phyloP scores from a whole-genome alignment of 2,888 invertebrate genomes.

The Cynaeus angustus region DNA sequence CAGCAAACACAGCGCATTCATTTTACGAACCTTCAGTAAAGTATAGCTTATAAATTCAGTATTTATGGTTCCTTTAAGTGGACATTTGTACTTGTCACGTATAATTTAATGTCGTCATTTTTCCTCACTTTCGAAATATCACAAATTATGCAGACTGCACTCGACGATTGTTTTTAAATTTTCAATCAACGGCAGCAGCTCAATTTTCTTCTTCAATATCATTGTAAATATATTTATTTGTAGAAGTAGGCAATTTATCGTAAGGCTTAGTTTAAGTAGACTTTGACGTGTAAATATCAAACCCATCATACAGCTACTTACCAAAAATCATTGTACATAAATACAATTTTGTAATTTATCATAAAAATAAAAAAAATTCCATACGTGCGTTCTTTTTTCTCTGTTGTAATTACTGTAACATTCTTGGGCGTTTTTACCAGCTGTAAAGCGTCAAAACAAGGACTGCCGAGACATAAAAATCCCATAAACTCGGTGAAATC shows the following conservation, averaged over 20 bases:
- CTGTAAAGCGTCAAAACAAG: constrained; percentile 33
- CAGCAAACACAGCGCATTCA: constrained; percentile 69
- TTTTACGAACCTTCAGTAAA: constrained; percentile 67
- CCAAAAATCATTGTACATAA: constrained; percentile 41
- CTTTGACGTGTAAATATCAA: constrained; percentile 30
- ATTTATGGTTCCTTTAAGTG: constrained; percentile 40
- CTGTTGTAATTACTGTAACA: background rate
- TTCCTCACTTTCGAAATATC: constrained; percentile 1
- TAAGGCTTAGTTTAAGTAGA: constrained; percentile 7
- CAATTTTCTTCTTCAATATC: constrained; percentile 16
- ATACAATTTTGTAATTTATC: constrained; percentile 43
- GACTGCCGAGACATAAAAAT: constrained; percentile 34
- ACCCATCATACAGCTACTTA: constrained; percentile 37
- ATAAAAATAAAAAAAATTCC: constrained; percentile 29
- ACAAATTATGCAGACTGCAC: background rate
- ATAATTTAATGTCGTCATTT: constrained; percentile 1
- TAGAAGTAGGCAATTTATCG: background rate
- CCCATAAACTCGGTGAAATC: constrained; percentile 33
- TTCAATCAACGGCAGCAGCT: constrained; percentile 26
- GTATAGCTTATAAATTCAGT: constrained; percentile 60
- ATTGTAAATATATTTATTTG: constrained; percentile 44
- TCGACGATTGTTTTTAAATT: background rate
- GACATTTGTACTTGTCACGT: constrained; percentile 39
- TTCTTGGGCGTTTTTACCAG: constrained; percentile 4
- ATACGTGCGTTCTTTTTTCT: background rate